A percentile compares a stretch with the other conserved stretches of the same genome.
Conservation (phyloP, 2,113 vertebrate genomes). For the Baryphthengus martii region DNA sequence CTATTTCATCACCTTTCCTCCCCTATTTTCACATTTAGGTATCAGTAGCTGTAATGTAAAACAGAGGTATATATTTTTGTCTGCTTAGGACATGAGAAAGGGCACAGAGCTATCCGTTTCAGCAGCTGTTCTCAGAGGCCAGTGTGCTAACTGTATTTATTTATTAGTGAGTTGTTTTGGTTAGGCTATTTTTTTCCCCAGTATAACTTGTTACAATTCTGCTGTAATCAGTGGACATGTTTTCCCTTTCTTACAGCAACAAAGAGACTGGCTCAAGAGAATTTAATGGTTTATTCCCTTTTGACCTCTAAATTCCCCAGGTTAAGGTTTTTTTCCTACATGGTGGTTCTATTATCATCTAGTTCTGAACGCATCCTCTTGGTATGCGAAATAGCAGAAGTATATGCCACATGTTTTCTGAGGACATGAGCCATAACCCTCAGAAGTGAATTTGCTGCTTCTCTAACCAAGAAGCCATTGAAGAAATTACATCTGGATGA, state of each 20-base stretch:
- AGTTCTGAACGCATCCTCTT: background rate
- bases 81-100: conserved; percentile 47
- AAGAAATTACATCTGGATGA: background rate
- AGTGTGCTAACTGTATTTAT: conserved; percentile 18
- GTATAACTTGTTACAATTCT: background rate
- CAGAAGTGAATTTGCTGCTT: background rate
- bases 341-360: background rate
- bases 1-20: background rate
- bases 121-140: conserved; percentile 29
- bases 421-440: background rate
- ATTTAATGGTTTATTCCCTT: background rate
- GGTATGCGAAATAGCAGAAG: background rate
- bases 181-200: conserved; percentile 10
- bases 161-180: conserved; percentile 14
- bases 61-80: conserved; percentile 20
- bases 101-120: background rate
- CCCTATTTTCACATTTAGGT: background rate
- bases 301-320: background rate
- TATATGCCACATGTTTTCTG: background rate
- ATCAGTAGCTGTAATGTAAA: background rate
- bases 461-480: background rate
- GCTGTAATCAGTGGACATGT: background rate
- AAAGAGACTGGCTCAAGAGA: background rate
- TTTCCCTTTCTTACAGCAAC: background rate
- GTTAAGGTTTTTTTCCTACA: background rate